A percentile compares a stretch with the other conserved stretches of the same genome.
These are phyloP conservation scores for Liasis olivaceus DNA, from an alignment of 2,797 vertebrate species.

Conservation along the genomic window DNA sequence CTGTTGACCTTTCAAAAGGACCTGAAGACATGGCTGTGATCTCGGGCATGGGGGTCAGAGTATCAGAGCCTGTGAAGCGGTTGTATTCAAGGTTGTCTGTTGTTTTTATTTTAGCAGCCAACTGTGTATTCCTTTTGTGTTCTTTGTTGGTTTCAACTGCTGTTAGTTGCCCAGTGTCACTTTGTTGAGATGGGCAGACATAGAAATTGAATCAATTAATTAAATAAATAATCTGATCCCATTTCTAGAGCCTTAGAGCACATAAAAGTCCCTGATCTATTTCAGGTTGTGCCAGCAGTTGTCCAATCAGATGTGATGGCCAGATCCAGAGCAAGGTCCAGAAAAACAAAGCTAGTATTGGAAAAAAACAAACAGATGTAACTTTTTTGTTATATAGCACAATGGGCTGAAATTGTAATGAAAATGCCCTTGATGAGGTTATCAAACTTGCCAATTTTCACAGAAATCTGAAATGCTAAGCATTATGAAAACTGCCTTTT, in stretches of 20 bases:
- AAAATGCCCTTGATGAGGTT: neutral
- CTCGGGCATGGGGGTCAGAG: neutral
- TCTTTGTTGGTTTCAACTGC: neutral
- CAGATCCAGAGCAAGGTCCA: neutral
- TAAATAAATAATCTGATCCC: neutral
- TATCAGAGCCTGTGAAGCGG: neutral
- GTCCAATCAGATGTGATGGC: neutral
- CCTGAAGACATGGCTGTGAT: neutral
- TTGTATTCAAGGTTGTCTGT: constrained; percentile 18
- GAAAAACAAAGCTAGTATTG: neutral
- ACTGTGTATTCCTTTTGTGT: neutral
- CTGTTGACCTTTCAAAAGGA: neutral
- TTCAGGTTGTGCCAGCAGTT: neutral
- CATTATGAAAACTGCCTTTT: neutral
- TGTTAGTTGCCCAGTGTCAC: neutral
- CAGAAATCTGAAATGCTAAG: neutral
- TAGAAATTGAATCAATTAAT: neutral
- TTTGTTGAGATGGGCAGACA: neutral
- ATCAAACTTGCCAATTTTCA: neutral
- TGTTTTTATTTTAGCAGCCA: constrained; percentile 16
- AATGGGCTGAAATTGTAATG: neutral
- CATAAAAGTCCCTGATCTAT: neutral
- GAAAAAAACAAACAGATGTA: no score
- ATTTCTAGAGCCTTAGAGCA: neutral
- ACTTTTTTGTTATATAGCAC: neutral